Percentiles rank a stretch among this genome's conserved stretches.
Evolutionary conservation across 2,113 vertebrate species (phyloP).

Genomic region (Dipodomys ordii): DNA sequence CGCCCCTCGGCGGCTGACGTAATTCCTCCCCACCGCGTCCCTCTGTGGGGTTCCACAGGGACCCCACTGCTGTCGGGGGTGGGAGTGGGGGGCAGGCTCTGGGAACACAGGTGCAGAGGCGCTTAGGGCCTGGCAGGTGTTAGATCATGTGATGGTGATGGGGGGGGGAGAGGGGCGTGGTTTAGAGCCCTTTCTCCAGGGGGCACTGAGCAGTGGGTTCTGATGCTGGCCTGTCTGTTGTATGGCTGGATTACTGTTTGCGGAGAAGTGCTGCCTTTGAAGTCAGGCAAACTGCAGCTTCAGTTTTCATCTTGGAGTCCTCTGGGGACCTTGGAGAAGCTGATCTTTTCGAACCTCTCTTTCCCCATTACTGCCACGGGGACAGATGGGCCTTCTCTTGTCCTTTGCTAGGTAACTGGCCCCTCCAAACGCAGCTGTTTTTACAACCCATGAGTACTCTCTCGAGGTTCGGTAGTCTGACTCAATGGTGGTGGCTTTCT

Average conservation of each 20-base stretch:
- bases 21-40: not conserved
- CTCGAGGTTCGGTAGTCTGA: rapidly evolving
- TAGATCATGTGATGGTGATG: no score
- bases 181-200: not conserved
- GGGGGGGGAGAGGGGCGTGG: rapidly evolving
- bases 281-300: not conserved
- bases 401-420: no score
- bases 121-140: not conserved
- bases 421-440: not conserved
- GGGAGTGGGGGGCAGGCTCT: rapidly evolving
- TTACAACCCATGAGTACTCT: not conserved
- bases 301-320: not conserved
- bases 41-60: rapidly evolving
- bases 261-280: not conserved
- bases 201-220: not conserved
- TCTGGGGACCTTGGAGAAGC: not conserved
- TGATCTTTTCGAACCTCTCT: rapidly evolving
- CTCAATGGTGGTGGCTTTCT: no score
- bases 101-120: not conserved
- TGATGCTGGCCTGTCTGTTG: rapidly evolving
- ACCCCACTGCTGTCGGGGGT: no score
- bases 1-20: not conserved
- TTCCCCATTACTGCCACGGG: rapidly evolving
- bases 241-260: not conserved
- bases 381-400: rapidly evolving